Evolutionary conservation across 2,888 invertebrate genomes (phyloP), one percentile per base, ranked within the genome.

Genomic region (Leucophenga montana): DNA sequence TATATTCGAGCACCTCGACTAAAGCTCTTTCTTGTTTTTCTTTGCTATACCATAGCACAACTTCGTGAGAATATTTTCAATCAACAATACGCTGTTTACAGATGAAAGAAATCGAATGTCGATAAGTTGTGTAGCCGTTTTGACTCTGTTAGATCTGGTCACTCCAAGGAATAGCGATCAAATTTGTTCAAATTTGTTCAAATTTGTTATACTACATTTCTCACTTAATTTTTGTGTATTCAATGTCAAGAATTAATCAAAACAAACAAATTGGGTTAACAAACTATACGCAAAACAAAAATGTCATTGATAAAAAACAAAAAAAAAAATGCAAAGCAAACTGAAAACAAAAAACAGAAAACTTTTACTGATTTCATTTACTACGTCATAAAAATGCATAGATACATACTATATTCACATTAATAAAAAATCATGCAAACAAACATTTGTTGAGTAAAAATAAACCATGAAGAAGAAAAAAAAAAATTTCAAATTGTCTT

Each of bases 191-290:
- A 56, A 22, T 56, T n/a, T n/a, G n/a, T n/a, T n/a, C n/a, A n/a
- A n/a, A n/a, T n/a, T 56, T 56, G 14, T 18, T 16, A 14, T 56
- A 13, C 3, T 27, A 18, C 9, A 56, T 18, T 20, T 56, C n/a
- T 27, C 22, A 18, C 11, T 67, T 73, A 73, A 57, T 68, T 69
- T 67, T 72, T 69, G 46, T 68, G 33, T 62, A 72, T 78, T 77
- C 82, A 80, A 80, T 82, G 80, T 75, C 83, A 82, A 82, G 82
- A 73, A 74, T 81, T 72, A 75, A 83, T 75, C 82, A 82, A 70
- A 72, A 74, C 71, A 71, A 73, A 70, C 80, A 75, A 82, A 77
- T 80, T 83, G 73, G 74, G 73, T 72, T 78, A 72, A 77, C 74
- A 77, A 77, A 73, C 77, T 75, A 75, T 74, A 69, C 75, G 74